Base-by-base conservation (phyloP, 2,113 vertebrate genomes). In the Alaudala cheleensis region DNA sequence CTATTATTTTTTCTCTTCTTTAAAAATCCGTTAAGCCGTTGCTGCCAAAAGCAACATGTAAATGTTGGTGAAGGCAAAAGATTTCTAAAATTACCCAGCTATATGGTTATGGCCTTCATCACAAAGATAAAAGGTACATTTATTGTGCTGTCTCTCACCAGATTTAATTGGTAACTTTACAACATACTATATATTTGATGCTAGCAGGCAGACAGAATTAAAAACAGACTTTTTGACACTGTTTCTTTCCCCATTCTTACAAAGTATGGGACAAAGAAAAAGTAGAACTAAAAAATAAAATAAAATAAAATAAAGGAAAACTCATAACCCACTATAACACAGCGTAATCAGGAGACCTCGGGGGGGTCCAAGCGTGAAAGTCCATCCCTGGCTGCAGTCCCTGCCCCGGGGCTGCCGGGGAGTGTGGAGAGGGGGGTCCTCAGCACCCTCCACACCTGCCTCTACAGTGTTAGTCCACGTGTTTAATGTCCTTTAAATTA, bases 111-210 rank as follows among this genome's bases (percentile, higher is more conserved):
- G 97, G 97, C 97, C 98, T 98, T 98, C 97, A 97, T 97, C 86
- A 95, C 95, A 95, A 97, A 96, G 97, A 98, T 98, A 98, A 98
- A 98, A 98, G 97, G 97, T 98, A 98, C 97, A 97, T 98, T 97
- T 98, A 98, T 98, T 98, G 98, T 98, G 98, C 98, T 98, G 97
- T 98, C 98, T 98, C 97, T 98, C 97, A 97, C 96, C 97, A 96
- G 93, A 97, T 95, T 97, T 97, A 98, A 97, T 95, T 90, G 96
- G 97, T 97, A 97, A 97, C 94, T 98, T 98, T 98, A 98, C 96
- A 98, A 97, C 97, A 97, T 97, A 97, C 91, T 93, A 91, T 97
- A 97, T 98, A 98, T 88, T 98, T 95, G 97, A 98, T 97, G 96
- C 96, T 97, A 98, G 97, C 97, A 98, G 98, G 98, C 98, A 98